Evolutionary conservation across 2,888 invertebrate species (phyloP), one percentile per base, ranked within the genome.

Genomic region (Synanthedon vespiformis): DNA sequence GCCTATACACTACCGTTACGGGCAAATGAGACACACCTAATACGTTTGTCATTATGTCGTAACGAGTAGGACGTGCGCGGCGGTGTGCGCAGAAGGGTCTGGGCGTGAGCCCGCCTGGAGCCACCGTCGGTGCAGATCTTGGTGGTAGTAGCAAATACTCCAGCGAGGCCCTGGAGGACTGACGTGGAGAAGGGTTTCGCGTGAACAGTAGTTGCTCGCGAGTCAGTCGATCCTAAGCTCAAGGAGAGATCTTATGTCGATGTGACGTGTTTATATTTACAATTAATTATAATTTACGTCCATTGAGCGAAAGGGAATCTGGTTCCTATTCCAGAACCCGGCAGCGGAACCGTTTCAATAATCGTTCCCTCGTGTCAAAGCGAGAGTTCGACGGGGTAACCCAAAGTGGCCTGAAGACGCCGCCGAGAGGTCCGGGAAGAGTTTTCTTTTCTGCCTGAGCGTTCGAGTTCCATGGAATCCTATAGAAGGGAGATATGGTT

Each of bases 41-140:
- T 49, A 49, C 52, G 48, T 16, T 10, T 60, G 66, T 73, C 74
- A 76, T 82, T 77, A 88, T 75, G 83, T 83, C 79, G 88, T 89
- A 89, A 89, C 84, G 90, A 90, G 90, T 91, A 90, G 89, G 90
- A 70, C 40, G 40, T 40, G 40, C 40, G 40, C 40, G 40, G 40
- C 40, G 40, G 40, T 12, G 40, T 40, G 40, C 40, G 40, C 40
- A 40, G 40, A 40, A 40, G 40, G 40, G 40, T 40, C 13, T 48
- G 48, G 16, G 48, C 48, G 48, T 16, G 48, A 48, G 48, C 48
- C 48, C 48, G n/a, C 48, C 16, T 48, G 48, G 48, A 48, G 48
- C 48, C 48, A 10, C 48, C 48, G 48, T 48, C 48, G 48, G 48
- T 48, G 48, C 48, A 48, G 48, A 48, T 48, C 48, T 48, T 48